These are phyloP conservation scores for Bucco capensis DNA, from an alignment of 2,113 vertebrate species.

Conservation along the genomic window DNA sequence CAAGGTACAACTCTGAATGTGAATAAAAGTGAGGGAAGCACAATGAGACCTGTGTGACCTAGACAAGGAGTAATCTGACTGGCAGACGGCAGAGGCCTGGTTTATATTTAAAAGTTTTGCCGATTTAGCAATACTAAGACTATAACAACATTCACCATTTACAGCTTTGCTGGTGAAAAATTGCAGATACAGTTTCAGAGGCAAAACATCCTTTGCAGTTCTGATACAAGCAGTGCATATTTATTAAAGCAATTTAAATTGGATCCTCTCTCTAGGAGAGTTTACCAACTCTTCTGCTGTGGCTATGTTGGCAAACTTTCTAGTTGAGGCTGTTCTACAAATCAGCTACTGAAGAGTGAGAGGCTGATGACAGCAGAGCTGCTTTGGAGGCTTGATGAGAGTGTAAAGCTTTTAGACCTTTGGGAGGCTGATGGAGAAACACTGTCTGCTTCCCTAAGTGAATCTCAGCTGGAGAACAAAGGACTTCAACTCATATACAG, in stretches of 20 bases:
- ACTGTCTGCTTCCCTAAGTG: conserved; percentile 9
- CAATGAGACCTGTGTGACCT: background rate
- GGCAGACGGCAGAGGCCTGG: rapidly evolving
- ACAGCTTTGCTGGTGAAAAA: background rate
- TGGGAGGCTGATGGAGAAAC: background rate
- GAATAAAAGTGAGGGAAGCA: background rate
- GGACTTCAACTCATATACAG: background rate
- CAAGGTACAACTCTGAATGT: background rate
- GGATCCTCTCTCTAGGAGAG: background rate
- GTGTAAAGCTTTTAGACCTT: background rate
- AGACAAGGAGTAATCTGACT: background rate
- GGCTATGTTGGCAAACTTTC: background rate
- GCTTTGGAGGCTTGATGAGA: background rate
- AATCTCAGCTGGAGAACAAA: conserved; percentile 34
- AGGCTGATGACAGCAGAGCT: background rate
- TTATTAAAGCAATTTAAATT: background rate
- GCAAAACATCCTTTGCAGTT: background rate
- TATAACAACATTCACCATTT: background rate
- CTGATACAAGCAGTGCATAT: background rate
- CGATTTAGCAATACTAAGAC: background rate
- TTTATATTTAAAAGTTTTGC: background rate
- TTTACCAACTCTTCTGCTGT: background rate
- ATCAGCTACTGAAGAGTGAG: background rate
- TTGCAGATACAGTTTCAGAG: background rate
- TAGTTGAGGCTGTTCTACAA: background rate